These are phyloP conservation scores for Ancistrus triradiatus DNA, from an alignment of 2,113 vertebrate species.

Conservation along the genomic window DNA sequence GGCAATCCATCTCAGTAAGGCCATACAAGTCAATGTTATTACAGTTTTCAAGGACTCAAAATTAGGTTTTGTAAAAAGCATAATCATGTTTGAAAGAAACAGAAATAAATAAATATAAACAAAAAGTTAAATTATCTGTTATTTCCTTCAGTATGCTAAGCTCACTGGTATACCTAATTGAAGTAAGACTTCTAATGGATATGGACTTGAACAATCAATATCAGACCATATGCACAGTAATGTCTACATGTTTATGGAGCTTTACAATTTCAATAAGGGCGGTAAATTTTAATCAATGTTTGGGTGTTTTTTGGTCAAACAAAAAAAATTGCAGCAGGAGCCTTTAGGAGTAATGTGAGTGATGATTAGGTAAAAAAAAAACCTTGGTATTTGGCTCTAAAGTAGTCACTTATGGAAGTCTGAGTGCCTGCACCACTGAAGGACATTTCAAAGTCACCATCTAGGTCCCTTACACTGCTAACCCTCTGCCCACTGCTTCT, in stretches of 20 bases:
- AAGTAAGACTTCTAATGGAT: no score
- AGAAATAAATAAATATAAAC: no score
- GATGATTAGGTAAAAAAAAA: conserved; percentile 18
- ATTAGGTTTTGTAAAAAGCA: no score
- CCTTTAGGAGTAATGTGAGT: not conserved
- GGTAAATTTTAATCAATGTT: not conserved
- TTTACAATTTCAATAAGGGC: not conserved
- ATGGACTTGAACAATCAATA: not conserved
- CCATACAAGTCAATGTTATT: no score
- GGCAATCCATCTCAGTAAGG: no score
- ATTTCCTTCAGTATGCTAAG: no score
- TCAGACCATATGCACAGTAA: not conserved
- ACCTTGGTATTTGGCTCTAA: conserved; percentile 1
- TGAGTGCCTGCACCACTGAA: conserved; percentile 54
- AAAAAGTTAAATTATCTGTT: no score
- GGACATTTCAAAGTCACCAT: conserved; percentile 58
- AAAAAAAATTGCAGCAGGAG: not conserved
- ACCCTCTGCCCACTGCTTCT: conserved; percentile 52
- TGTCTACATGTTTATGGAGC: no score
- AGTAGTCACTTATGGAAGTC: conserved; percentile 33
- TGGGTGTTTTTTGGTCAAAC: no score
- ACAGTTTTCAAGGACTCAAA: no score
- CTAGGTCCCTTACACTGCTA: conserved; percentile 47
- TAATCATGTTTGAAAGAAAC: no score
- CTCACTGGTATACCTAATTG: no score